Percentiles rank a stretch among this genome's conserved stretches.
phyloP scores from a whole-genome alignment of 2,888 invertebrate species.

The Petrolisthes manimaculis region DNA sequence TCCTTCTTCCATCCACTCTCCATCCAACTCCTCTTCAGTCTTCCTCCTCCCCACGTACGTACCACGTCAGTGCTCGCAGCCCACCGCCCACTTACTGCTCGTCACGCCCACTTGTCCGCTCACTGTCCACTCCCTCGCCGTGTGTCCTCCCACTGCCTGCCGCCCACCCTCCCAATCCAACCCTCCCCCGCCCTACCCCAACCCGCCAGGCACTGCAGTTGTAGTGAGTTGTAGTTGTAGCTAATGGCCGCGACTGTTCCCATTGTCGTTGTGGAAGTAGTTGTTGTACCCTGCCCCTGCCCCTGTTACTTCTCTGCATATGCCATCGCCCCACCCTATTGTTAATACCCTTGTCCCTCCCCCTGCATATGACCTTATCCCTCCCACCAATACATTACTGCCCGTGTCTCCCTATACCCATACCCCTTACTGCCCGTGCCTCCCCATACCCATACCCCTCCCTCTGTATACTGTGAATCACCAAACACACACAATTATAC shows the following conservation, averaged over 20 bases:
- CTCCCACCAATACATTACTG: neutral
- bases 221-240: neutral
- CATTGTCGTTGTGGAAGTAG: neutral
- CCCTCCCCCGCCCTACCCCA: neutral
- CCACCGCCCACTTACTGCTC: neutral
- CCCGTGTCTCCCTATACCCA: neutral
- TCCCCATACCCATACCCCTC: neutral
- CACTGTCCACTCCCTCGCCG: neutral
- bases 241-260: neutral
- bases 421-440: neutral
- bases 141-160: neutral
- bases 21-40: neutral
- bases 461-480: neutral
- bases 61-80: neutral
- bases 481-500: neutral
- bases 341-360: neutral
- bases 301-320: neutral
- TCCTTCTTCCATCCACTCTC: neutral
- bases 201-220: neutral
- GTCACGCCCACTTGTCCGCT: neutral
- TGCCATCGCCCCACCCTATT: neutral
- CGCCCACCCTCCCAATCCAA: neutral
- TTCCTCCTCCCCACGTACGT: neutral
- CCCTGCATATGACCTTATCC: neutral
- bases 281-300: neutral